phyloP scores from a whole-genome alignment of 1,140 invertebrate species.

The Sinella curviseta region DNA sequence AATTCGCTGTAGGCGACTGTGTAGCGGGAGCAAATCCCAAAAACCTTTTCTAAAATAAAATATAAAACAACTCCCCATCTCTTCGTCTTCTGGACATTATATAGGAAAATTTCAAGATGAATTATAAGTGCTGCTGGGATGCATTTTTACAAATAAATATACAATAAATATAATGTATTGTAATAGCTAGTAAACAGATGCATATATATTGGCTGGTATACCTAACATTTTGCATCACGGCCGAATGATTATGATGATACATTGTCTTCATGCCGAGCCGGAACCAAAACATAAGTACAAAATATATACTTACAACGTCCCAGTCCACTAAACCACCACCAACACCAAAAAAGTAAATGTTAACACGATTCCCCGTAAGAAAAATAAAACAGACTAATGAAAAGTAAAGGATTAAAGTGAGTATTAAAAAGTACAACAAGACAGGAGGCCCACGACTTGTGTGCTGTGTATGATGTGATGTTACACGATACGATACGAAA shows the following conservation, averaged over 20 bases:
- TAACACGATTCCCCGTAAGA: background rate
- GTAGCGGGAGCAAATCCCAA: background rate
- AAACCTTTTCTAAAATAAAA: background rate
- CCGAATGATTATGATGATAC: background rate
- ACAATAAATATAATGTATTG: too few species aligned
- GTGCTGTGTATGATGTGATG: background rate
- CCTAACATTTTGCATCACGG: background rate
- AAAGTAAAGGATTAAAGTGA: background rate
- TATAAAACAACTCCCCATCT: too few species aligned
- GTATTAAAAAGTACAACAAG: background rate
- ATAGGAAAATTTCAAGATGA: too few species aligned
- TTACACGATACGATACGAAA: too few species aligned
- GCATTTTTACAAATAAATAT: too few species aligned
- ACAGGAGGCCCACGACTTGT: conserved; percentile 2
- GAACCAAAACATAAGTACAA: background rate
- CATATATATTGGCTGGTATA: background rate
- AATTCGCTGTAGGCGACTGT: conserved; percentile 35
- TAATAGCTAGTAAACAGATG: background rate
- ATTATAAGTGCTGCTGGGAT: too few species aligned
- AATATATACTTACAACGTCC: background rate
- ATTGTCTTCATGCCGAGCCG: conserved; percentile 1
- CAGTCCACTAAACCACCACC: background rate
- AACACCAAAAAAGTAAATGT: conserved; percentile 10
- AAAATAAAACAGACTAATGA: conserved; percentile 15
- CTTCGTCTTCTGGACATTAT: background rate